Percentiles rank a stretch among this genome's conserved stretches.
Evolutionary conservation across 1,140 invertebrate species (phyloP).

Genomic region (Leptinotarsa defecta): DNA sequence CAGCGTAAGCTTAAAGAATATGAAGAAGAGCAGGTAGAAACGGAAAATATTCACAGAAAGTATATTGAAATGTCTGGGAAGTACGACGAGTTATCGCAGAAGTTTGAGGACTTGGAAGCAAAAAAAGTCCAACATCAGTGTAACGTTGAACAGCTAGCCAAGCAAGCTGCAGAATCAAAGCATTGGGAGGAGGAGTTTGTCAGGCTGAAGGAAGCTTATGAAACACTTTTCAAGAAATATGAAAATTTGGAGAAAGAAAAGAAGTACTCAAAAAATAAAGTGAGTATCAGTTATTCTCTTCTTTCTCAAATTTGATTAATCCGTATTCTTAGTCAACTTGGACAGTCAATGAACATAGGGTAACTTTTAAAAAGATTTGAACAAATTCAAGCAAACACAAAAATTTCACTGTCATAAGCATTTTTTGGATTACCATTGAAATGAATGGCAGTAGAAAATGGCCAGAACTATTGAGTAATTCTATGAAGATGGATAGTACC

Average conservation of each 20-base stretch:
- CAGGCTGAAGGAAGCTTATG: constrained; percentile 34
- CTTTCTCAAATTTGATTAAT: too few species aligned
- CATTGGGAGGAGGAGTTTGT: constrained; percentile 27
- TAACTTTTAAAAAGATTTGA: too few species aligned
- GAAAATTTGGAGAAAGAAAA: constrained; percentile 27
- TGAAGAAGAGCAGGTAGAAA: constrained; percentile 36
- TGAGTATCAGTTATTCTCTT: too few species aligned
- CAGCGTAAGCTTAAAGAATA: constrained; percentile 39
- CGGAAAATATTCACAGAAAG: constrained; percentile 45
- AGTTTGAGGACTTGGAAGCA: constrained; percentile 40
- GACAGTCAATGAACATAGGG: too few species aligned
- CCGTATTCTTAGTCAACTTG: too few species aligned
- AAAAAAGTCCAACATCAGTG: constrained; percentile 25
- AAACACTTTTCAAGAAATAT: constrained; percentile 45
- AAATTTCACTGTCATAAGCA: too few species aligned
- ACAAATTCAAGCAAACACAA: too few species aligned
- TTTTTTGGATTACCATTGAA: too few species aligned
- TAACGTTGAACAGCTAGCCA: constrained; percentile 1
- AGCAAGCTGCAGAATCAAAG: neutral
- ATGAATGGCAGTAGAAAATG: too few species aligned
- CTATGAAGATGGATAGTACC: too few species aligned
- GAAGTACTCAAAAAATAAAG: neutral
- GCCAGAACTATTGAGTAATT: too few species aligned
- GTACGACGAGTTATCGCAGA: constrained; percentile 48
- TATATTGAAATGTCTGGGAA: constrained; percentile 52